Evolutionary conservation across 2,888 invertebrate species (phyloP), one percentile per base, ranked within the genome.

Genomic region (Lycaena phlaeas): DNA sequence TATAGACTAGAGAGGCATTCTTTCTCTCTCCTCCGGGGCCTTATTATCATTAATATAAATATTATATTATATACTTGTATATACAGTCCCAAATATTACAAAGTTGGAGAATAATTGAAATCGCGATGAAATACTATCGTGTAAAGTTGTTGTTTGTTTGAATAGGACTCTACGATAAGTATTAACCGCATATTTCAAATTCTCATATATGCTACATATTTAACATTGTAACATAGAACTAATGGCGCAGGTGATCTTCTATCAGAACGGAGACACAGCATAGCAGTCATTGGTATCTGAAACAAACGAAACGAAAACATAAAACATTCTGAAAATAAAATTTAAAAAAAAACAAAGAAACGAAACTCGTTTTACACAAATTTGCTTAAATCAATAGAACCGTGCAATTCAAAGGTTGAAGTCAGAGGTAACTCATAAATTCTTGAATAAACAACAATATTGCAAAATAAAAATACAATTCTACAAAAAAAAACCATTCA

Each of bases 71-170:
- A 48, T 42, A 41, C 51, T 51, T 57, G 59, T 53, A 46, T 14
- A 27, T 15, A 27, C 10, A 4, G 34, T 14, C 12, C 49, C 54
- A 22, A 27, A 57, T 57, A 60, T 67, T 64, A 69, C 64, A 64
- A 62, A 60, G 28, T 38, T 52, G n/a, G 56, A 59, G 64, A 65
- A 64, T 57, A 53, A 54, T 64, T 57, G 58, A 68, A 72, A 65
- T 52, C 61, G 63, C 69, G 74, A 68, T 66, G 34, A 61, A 66
- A 50, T 63, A 62, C 59, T 62, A 77, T 73, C 79, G 74, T 62
- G 66, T 57, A 27, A 38, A 18, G 27, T 44, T 46, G n/a, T n/a
- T 55, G 25, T 41, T 44, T 38, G 6, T 27, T 15, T 15, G 40
- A 29, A 43, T 39, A 41, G 34, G 17, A 45, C 15, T 51, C 50